Evolutionary conservation across 2,113 vertebrate species (phyloP).

Genomic region (Anser cygnoides): DNA sequence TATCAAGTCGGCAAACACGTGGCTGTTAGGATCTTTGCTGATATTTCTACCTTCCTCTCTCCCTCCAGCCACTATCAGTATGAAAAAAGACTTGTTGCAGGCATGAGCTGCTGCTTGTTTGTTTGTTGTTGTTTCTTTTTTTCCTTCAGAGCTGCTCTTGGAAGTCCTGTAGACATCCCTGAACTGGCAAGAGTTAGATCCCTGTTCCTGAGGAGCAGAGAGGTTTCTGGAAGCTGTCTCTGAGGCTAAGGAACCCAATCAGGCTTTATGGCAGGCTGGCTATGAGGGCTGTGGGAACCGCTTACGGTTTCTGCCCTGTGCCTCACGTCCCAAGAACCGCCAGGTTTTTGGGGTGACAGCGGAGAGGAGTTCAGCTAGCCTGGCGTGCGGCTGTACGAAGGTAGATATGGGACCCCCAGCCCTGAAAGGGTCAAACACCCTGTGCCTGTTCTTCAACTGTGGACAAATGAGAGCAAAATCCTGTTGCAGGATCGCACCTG

Average conservation of each 20-base stretch:
- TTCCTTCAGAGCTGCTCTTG: not conserved
- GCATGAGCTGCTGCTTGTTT: not conserved
- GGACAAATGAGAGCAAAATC: not conserved
- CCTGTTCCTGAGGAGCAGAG: accelerated
- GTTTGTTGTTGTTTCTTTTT: not conserved
- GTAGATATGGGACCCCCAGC: not conserved
- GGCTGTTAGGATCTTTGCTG: not conserved
- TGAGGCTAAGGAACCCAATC: not conserved
- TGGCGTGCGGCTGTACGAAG: not conserved
- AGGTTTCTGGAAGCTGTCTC: accelerated
- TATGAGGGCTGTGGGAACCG: not conserved
- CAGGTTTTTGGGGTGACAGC: not conserved
- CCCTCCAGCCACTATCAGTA: not conserved
- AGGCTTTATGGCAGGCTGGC: not conserved
- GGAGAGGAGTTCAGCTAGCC: not conserved
- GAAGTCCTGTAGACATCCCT: not conserved
- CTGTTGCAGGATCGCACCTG: not conserved
- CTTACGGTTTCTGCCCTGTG: not conserved
- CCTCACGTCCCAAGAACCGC: not conserved
- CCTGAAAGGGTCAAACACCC: not conserved
- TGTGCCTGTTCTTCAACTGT: not conserved
- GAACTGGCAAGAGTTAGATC: not conserved
- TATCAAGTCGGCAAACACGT: accelerated
- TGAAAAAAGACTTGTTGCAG: not conserved
- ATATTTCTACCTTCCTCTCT: not conserved